A percentile compares a stretch with the other conserved stretches of the same genome.
These are phyloP conservation scores for Tribolium madens DNA, from an alignment of 1,140 invertebrate species.

Conservation along the genomic window DNA sequence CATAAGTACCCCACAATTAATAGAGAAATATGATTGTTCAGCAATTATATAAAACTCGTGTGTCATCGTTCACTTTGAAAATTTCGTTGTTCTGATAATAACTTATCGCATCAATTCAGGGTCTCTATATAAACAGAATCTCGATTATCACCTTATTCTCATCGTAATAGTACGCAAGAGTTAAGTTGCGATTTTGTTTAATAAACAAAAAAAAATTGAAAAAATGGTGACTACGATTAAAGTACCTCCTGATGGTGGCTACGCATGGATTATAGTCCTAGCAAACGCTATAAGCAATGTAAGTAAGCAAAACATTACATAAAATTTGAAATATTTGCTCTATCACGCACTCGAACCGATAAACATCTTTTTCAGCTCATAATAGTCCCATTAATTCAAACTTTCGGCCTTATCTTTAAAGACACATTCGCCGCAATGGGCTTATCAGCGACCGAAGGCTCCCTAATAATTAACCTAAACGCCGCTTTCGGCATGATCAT, in stretches of 20 bases:
- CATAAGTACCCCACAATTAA: neutral
- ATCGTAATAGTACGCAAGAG: neutral
- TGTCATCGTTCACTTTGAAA: slow-evolving; percentile 14
- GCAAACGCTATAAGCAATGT: slow-evolving; percentile 73
- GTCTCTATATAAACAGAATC: slow-evolving; percentile 15
- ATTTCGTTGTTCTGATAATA: slow-evolving; percentile 13
- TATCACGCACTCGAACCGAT: slow-evolving; percentile 3
- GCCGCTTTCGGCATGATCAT: slow-evolving; percentile 71
- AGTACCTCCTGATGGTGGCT: slow-evolving; percentile 74
- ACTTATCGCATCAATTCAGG: slow-evolving; percentile 25
- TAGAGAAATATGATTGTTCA: neutral
- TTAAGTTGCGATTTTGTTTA: neutral
- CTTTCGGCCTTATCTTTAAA: slow-evolving; percentile 77
- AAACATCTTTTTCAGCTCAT: slow-evolving; percentile 69
- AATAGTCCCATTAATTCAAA: slow-evolving; percentile 73
- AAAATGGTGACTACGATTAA: slow-evolving; percentile 18
- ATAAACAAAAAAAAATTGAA: too few relatives aligned
- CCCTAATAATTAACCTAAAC: slow-evolving; percentile 76
- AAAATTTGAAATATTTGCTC: neutral
- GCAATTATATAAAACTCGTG: neutral
- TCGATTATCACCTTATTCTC: neutral
- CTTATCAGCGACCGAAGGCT: slow-evolving; percentile 72
- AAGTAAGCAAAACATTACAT: slow-evolving; percentile 60
- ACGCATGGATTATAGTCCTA: slow-evolving; percentile 76
- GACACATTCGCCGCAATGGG: slow-evolving; percentile 71